phyloP scores from a whole-genome alignment of 2,888 invertebrate genomes.

The Xestobium rufovillosum region DNA sequence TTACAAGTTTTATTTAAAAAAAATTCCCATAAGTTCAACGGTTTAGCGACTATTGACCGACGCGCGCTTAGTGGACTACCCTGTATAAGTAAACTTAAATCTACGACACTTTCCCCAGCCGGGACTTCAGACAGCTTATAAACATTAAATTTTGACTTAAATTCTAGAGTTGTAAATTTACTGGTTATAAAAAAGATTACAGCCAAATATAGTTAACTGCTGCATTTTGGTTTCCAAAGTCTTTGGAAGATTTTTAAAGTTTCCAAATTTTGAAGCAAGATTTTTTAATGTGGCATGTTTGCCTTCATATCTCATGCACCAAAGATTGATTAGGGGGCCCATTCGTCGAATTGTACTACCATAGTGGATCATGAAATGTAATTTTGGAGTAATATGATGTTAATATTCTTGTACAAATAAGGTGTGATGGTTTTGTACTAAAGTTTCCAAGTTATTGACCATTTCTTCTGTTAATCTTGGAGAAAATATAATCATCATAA shows the following conservation, averaged over 20 bases:
- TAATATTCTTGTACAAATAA: background rate
- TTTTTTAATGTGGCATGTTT: background rate
- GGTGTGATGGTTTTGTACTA: background rate
- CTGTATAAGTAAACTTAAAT: no score
- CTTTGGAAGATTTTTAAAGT: constrained; percentile 1
- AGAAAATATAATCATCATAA: constrained; percentile 6
- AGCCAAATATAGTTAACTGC: no score
- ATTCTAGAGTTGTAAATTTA: no score
- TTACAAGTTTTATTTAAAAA: no score
- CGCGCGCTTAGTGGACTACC: no score
- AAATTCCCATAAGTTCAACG: no score
- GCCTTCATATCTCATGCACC: background rate
- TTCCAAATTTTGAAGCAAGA: background rate
- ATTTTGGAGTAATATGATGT: background rate
- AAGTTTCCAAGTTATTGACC: constrained; percentile 2
- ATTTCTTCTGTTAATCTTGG: constrained; percentile 3
- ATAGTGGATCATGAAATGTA: background rate
- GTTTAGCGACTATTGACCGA: no score
- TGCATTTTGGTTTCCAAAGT: no score
- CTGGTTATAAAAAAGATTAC: no score
- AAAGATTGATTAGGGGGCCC: background rate
- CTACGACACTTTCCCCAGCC: no score
- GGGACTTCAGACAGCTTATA: no score
- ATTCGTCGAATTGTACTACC: background rate
- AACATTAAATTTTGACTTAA: no score